phyloP scores from a whole-genome alignment of 1,140 invertebrate genomes.

The Aphaenogaster ashmeadi region DNA sequence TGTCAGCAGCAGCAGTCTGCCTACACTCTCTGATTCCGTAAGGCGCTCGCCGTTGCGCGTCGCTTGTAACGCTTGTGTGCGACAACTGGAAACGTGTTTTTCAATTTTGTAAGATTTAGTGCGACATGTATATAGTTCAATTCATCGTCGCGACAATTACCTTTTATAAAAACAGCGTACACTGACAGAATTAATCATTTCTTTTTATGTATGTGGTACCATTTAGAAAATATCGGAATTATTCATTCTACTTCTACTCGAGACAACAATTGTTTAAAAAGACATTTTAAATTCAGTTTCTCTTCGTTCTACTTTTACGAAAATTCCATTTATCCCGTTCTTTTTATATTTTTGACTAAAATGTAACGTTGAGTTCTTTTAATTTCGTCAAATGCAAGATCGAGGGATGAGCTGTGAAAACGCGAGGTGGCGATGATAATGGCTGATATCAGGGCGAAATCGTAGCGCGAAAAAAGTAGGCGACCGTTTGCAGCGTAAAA shows the following conservation, averaged over 20 bases:
- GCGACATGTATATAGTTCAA: not conserved
- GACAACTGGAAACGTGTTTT: conserved; percentile 40
- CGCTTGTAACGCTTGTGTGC: conserved; percentile 49
- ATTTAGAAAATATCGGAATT: not conserved
- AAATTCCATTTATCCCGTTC: not conserved
- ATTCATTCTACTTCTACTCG: not conserved
- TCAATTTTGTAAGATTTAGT: conserved; percentile 32
- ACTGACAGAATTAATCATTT: not conserved
- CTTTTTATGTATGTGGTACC: not conserved
- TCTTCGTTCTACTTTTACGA: not conserved
- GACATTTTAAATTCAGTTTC: not conserved
- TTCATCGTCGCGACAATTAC: not conserved
- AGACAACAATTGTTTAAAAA: not conserved
- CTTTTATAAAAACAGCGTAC: not conserved
- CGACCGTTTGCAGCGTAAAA: conserved; percentile 13
- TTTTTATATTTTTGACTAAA: not conserved
- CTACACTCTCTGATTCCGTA: conserved; percentile 73
- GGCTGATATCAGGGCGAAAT: not conserved
- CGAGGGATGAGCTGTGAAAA: not conserved
- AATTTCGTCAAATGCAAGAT: conserved; percentile 1
- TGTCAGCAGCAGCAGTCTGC: conserved; percentile 50
- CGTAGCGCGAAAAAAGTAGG: not conserved
- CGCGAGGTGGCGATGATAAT: not conserved
- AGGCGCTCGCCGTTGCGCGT: conserved; percentile 44
- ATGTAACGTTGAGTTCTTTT: not conserved